phyloP scores from a whole-genome alignment of 1,140 invertebrate genomes.

The Halictus rubicundus region DNA sequence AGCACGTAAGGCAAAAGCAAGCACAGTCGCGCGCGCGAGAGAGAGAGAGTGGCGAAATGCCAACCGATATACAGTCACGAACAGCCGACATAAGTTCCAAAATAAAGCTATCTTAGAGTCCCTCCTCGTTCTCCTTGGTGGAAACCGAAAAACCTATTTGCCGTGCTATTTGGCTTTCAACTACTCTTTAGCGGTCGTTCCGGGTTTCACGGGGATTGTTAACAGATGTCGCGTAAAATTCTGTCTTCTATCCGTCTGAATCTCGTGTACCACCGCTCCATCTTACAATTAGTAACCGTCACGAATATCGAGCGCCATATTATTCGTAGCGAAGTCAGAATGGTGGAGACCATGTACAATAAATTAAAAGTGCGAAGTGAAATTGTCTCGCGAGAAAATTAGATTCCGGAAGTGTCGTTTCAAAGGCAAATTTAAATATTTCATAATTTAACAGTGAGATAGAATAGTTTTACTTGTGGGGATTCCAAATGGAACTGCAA shows the following conservation, averaged over 20 bases:
- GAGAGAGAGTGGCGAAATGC: conserved; percentile 33
- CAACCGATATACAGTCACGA: conserved; percentile 37
- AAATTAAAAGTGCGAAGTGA: too few relatives aligned
- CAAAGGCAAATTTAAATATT: too few relatives aligned
- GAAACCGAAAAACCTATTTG: background rate
- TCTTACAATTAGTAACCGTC: background rate
- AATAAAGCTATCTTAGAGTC: conserved; percentile 30
- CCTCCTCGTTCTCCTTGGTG: background rate
- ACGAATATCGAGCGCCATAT: background rate
- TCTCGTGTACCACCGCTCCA: too few relatives aligned
- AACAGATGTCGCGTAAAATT: background rate
- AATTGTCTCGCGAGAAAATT: too few relatives aligned
- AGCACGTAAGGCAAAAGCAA: conserved; percentile 25
- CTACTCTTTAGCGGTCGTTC: background rate
- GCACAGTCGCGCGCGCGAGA: conserved; percentile 13
- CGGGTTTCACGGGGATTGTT: background rate
- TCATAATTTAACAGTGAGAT: too few relatives aligned
- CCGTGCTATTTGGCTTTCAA: background rate
- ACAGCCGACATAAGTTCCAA: conserved; percentile 9
- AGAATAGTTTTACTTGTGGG: too few relatives aligned
- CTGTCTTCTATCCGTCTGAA: too few relatives aligned
- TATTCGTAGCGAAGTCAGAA: too few relatives aligned
- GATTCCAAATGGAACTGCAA: too few relatives aligned
- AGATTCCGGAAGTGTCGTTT: too few relatives aligned
- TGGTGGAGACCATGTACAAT: too few relatives aligned